A percentile compares a stretch with the other conserved stretches of the same genome.
These are phyloP conservation scores for Grallaria varia DNA, from an alignment of 2,113 vertebrate species.

Conservation along the genomic window DNA sequence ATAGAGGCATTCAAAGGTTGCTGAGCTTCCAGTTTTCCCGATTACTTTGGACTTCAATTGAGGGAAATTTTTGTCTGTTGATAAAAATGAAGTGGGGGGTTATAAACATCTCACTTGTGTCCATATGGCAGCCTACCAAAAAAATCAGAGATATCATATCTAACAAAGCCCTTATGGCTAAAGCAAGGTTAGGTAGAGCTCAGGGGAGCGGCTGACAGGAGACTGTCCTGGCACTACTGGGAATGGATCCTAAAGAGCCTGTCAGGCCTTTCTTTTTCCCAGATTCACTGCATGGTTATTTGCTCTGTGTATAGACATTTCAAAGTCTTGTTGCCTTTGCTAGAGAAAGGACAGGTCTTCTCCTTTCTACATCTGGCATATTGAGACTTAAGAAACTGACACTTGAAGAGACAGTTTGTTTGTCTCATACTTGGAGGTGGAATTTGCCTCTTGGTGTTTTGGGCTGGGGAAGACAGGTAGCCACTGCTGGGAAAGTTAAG, in stretches of 20 bases:
- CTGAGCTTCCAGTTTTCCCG: constrained; percentile 56
- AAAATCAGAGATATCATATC: neutral
- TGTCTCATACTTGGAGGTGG: neutral
- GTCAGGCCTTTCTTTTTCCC: neutral
- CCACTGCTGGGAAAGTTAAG: neutral
- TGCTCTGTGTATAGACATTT: neutral
- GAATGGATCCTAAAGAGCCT: neutral
- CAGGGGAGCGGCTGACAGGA: neutral
- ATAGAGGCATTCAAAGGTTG: constrained; percentile 58
- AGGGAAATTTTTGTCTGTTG: constrained; percentile 45
- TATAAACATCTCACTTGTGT: accelerated
- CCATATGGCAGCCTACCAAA: accelerated
- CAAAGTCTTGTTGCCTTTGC: neutral
- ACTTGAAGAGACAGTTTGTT: neutral
- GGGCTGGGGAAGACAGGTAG: neutral
- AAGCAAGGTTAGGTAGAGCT: neutral
- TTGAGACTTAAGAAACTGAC: neutral
- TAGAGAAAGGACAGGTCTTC: neutral
- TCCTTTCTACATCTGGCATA: neutral
- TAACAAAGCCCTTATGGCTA: neutral
- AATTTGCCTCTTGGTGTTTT: neutral
- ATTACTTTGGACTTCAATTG: neutral
- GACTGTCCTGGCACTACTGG: neutral
- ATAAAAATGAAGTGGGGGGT: neutral
- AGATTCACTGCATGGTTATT: accelerated